Evolutionary conservation across 2,113 vertebrate species (phyloP), one percentile per base, ranked within the genome.

Genomic region (Macquaria ambigua): DNA sequence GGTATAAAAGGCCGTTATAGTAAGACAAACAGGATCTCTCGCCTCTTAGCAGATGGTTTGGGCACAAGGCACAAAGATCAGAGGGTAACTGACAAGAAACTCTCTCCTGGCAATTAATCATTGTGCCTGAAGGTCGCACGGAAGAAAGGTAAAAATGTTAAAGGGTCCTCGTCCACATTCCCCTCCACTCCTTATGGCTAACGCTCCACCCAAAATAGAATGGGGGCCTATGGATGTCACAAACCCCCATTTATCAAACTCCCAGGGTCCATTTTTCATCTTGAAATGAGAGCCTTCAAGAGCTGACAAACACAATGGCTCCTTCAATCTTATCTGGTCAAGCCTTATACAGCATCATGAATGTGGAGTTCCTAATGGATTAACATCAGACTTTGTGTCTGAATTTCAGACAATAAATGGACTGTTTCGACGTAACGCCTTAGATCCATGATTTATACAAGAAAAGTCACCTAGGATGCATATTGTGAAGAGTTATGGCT

Each of bases 91-190:
- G 96, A 96, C 95, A 97, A 96, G 93, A 95, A 94, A 90, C 85
- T 87, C 94, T 94, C 93, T 97, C 94, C 91, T 94, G 94, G 96
- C 94, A 96, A 96, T 97, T 97, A 96, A 97, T 97, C 96, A 97
- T 95, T 64, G 34, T 67, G 91, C 93, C 94, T 92, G 95, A 96
- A 97, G 96, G 97, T 96, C 94, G 93, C 8, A 5, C 0, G 90
- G 93, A 91, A 95, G 95, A 96, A 96, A 96, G 96, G 95, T 96
- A 94, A 90, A 94, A 91, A 89, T 95, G 89, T 95, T 95, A 93
- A 94, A 94, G 92, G 94, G 94, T 93, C 87, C 94, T 87, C 39
- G 73, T 92, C 89, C 82, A 79, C 92, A 90, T 94, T 93, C 93
- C 55, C 89, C 83, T 86, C 86, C 91, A 89, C 89, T 87, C 85